phyloP scores from a whole-genome alignment of 2,797 vertebrate genomes.

The Aselliscus stoliczkanus region DNA sequence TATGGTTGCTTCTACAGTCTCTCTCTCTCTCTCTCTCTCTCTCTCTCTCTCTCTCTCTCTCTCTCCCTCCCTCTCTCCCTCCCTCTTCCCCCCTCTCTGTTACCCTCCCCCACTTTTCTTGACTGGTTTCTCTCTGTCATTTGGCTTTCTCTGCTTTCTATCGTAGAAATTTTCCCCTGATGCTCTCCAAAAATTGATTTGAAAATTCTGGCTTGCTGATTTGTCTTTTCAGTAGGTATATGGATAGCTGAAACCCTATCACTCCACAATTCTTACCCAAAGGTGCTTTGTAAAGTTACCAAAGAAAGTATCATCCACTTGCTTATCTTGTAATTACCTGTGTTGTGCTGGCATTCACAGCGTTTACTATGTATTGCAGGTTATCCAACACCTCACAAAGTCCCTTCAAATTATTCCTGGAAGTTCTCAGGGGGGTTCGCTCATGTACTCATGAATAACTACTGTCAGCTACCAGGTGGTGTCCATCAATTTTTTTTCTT shows the following conservation, averaged over 20 bases:
- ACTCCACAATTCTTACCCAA: background rate
- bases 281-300: background rate
- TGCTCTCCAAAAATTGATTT: background rate
- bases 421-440: background rate
- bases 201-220: background rate
- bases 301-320: background rate
- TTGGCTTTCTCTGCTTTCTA: background rate
- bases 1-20: background rate
- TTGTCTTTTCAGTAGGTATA: background rate
- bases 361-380: background rate
- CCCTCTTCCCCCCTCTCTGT: too few species aligned
- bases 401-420: constrained; percentile 17
- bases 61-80: too few species aligned
- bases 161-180: background rate
- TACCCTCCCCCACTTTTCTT: background rate
- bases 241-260: background rate
- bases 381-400: background rate
- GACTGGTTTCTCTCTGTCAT: constrained; percentile 19
- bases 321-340: background rate
- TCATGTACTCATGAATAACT: background rate
- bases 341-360: background rate
- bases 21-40: background rate
- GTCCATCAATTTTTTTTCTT: constrained; percentile 37
- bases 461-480: constrained; percentile 38
- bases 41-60: too few species aligned